These are phyloP conservation scores for Drosophila testacea DNA, from an alignment of 2,888 invertebrate species.

Conservation along the genomic window DNA sequence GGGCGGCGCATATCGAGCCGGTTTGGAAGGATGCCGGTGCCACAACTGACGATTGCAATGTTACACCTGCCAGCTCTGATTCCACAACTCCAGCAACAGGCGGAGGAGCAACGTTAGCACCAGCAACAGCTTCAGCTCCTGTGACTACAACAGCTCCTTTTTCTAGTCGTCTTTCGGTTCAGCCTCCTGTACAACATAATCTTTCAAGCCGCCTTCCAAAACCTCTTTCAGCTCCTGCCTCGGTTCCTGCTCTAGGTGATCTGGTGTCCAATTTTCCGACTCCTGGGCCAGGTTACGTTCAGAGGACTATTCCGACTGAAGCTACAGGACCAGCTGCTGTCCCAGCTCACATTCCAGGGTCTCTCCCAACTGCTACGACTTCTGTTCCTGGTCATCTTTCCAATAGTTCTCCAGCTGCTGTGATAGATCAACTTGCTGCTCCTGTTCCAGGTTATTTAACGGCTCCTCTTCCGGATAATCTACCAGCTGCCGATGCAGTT, in stretches of 20 bases:
- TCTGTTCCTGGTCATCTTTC: not conserved
- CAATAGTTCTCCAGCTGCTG: not conserved
- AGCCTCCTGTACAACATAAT: not conserved
- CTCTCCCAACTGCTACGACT: not conserved
- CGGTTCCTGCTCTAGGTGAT: too few relatives aligned
- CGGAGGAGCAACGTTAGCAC: not conserved
- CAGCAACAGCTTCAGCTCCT: not conserved
- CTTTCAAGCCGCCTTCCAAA: not conserved
- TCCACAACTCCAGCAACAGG: not conserved
- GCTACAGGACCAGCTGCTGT: not conserved
- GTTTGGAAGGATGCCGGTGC: slow-evolving; percentile 32
- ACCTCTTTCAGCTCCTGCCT: not conserved
- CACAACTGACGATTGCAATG: not conserved
- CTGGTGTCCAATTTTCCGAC: not conserved
- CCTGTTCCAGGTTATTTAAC: not conserved
- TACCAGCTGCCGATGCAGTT: not conserved
- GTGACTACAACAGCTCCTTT: not conserved
- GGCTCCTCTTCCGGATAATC: not conserved
- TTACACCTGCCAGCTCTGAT: not conserved
- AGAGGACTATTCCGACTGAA: not conserved
- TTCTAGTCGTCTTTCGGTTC: not conserved
- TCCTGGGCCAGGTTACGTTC: not conserved
- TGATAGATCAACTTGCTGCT: not conserved
- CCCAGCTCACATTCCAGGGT: not conserved
- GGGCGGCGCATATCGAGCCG: slow-evolving; percentile 48